Base-by-base conservation (phyloP, 2,888 invertebrate genomes). In the Zonitis immaculata region DNA sequence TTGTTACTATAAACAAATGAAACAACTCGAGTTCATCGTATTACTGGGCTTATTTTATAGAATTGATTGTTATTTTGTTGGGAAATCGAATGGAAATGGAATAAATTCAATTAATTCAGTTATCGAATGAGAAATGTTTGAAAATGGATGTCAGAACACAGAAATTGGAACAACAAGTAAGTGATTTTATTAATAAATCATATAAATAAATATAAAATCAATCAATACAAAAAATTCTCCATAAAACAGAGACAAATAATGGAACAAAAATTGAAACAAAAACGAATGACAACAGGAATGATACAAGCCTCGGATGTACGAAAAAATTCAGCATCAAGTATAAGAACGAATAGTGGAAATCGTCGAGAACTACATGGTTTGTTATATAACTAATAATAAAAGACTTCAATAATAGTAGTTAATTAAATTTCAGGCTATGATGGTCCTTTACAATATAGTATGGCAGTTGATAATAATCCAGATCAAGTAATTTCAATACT, bases 231-330 rank as follows among this genome's bases (percentile, higher is more conserved):
- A 30, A 7, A 51, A 45, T 32, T 48, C 47, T 54, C 25, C 25
- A 25, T 6, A 25, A 25, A 25, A 25, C 49, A 93, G 91, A 84
- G 91, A 60, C 91, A 91, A 76, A 72, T 92, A 62, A 86, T 92
- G 84, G 91, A 93, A 71, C 89, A 89, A 69, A 92, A 92, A 75
- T 89, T 92, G 82, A 86, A 88, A 65, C 89, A 91, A 69, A 92
- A 93, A 71, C 79, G 92, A 47, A 88, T 91, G 69, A 87, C 87
- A 54, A 85, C 88, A 46, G 90, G 91, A 27, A 88, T 92, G 87
- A 87, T 93, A 30, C 91, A 91, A 71, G 89, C 91, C 6, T 91
- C 91, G 52, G 92, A 92, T 76, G 78, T 88, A 56, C 82, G 88
- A 66, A 86, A 84, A 62, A 81, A 81, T 58, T 84, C 85, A 48